Percentiles rank a stretch among this genome's conserved stretches.
phyloP scores from a whole-genome alignment of 2,113 vertebrate species.

The Eubucco bourcierii region DNA sequence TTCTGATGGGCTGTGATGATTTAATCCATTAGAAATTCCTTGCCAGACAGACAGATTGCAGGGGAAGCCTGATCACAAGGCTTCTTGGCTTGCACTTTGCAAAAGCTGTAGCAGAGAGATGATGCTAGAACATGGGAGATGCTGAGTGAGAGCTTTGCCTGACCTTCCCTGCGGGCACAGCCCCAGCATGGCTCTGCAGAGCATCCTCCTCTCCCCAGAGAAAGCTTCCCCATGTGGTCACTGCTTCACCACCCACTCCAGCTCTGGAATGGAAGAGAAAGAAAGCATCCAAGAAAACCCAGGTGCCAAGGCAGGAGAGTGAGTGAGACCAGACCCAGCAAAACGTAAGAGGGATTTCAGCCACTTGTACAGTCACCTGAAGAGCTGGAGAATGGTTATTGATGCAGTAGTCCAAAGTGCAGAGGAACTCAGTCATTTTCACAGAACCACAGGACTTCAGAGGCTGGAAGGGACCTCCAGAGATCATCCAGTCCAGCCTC shows the following conservation, averaged over 20 bases:
- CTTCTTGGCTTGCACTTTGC: neutral
- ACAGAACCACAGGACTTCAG: too few relatives aligned
- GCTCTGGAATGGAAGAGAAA: neutral
- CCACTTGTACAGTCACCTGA: neutral
- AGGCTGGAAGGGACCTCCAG: too few relatives aligned
- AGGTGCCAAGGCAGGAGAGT: neutral
- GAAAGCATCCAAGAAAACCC: neutral
- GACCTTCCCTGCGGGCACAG: neutral
- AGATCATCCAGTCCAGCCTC: too few relatives aligned
- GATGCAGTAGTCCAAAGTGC: neutral
- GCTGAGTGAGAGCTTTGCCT: neutral
- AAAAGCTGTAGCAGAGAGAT: neutral
- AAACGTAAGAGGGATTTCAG: neutral
- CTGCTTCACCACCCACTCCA: neutral
- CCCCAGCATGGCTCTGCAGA: neutral
- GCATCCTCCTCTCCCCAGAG: neutral
- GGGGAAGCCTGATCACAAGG: neutral
- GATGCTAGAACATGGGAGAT: neutral
- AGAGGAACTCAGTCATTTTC: neutral
- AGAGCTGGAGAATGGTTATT: neutral
- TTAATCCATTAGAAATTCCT: rapidly evolving
- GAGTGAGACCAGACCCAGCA: neutral
- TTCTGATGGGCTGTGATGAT: neutral
- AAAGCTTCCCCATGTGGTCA: neutral
- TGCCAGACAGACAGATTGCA: neutral